Base-by-base conservation (phyloP, 2,888 invertebrate genomes). In the Schizaphis graminum region DNA sequence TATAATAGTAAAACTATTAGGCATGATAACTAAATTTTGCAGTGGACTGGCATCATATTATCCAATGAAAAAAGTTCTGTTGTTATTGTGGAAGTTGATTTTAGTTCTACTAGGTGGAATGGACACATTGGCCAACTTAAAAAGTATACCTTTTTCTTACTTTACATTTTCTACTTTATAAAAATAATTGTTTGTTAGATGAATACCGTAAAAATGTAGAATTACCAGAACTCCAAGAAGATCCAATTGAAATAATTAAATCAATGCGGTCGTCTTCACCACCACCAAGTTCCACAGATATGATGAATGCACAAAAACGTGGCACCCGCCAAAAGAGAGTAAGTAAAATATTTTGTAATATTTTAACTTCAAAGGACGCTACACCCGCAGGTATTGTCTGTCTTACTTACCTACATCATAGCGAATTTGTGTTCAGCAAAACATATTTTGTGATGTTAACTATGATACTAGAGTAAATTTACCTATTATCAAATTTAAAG, bases 21-120 rank as follows among this genome's bases (percentile, higher is more conserved):
- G 98, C 95, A 99, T 99, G 99, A 98, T 99, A 56, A 99, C 99
- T 61, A 97, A 98, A 95, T 99, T 99, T 96, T 99, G 99, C 96
- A 98, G 98, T 95, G 99, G 99, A 1, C 97, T 98, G 53, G 98
- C 98, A 13, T 99, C 99, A 41, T 99, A 99, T 96, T 99, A 99
- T 96, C 99, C 99, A 7, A 99, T 99, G 97, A 99, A 99, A 96
- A 99, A 99, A 96, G 98, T 99, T 24, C 96, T 99, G 41, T 96
- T 99, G 90, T 96, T 99, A 41, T 96, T 99, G 3, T 99, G 99
- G 99, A 99, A 99, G 96, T 97, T 98, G 24, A 97, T 99, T 94
- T 96, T 99, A 92, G 97, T 99, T 4, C 98, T 98, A 28, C 96
- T 99, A 91, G 99, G 99, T 47, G 99, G 99, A 16, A 98, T 98